These are phyloP conservation scores for Platalea minor DNA, from an alignment of 2,797 vertebrate species.

Conservation along the genomic window DNA sequence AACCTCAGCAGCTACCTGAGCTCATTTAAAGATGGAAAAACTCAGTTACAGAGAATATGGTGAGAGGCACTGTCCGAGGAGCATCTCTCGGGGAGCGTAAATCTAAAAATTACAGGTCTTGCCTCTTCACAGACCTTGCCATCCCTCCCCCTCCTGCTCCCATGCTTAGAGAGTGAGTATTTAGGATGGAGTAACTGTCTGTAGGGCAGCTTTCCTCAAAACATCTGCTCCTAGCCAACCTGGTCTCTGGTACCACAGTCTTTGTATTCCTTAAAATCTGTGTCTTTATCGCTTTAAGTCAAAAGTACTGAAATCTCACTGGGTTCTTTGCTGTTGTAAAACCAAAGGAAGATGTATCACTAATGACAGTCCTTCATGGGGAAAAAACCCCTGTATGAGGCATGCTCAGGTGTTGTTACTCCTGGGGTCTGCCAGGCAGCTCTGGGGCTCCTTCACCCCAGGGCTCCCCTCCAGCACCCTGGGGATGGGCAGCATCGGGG, in stretches of 20 bases:
- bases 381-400: neutral
- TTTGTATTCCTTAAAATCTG: neutral
- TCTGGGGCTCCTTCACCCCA: neutral
- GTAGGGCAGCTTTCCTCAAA: neutral
- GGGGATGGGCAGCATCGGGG: neutral
- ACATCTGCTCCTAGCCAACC: neutral
- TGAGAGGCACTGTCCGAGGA: neutral
- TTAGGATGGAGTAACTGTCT: neutral
- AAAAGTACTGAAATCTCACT: neutral
- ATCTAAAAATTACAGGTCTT: neutral
- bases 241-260: neutral
- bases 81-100: fast-evolving
- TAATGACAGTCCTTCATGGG: neutral
- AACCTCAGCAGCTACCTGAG: neutral
- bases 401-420: neutral
- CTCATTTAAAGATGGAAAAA: neutral
- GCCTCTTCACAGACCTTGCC: neutral
- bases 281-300: neutral
- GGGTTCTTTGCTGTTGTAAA: neutral
- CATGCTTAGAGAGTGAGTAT: neutral
- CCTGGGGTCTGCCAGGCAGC: neutral
- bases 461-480: neutral
- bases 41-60: neutral
- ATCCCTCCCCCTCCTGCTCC: neutral
- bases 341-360: neutral